A percentile compares a stretch with the other conserved stretches of the same genome.
phyloP scores from a whole-genome alignment of 2,888 invertebrate species.

The Stenodema calcarata region DNA sequence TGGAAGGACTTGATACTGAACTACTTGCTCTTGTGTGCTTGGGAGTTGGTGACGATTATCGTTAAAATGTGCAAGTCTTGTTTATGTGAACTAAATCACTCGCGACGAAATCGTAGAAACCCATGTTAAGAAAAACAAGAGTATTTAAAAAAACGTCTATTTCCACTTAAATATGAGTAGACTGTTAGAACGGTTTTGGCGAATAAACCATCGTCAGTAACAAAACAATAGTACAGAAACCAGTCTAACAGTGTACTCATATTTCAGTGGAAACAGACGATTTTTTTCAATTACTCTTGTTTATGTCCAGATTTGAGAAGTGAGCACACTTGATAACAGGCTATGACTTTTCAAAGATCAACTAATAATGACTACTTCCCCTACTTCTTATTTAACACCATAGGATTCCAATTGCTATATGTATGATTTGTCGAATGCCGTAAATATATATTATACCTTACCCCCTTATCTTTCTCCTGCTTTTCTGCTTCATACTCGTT shows the following conservation, averaged over 20 bases:
- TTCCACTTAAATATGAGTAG: too few relatives aligned
- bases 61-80: not conserved
- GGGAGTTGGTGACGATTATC: not conserved
- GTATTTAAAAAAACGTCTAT: too few relatives aligned
- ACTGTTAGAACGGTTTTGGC: too few relatives aligned
- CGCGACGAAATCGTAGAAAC: too few relatives aligned
- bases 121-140: too few relatives aligned
- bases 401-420: not conserved
- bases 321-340: not conserved
- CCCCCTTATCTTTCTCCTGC: constrained; percentile 7
- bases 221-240: too few relatives aligned
- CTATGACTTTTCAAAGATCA: not conserved
- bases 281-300: too few relatives aligned
- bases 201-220: too few relatives aligned
- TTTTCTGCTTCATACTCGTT: constrained; percentile 31
- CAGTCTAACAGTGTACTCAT: too few relatives aligned
- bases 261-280: too few relatives aligned
- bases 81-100: too few relatives aligned
- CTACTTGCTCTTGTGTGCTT: not conserved
- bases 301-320: not conserved
- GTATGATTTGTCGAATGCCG: not conserved
- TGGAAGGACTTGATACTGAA: not conserved
- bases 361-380: constrained; percentile 5
- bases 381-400: not conserved
- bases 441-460: not conserved